Evolutionary conservation across 2,113 vertebrate species (phyloP).

Genomic region (Pseudorhombus dupliciocellatus): DNA sequence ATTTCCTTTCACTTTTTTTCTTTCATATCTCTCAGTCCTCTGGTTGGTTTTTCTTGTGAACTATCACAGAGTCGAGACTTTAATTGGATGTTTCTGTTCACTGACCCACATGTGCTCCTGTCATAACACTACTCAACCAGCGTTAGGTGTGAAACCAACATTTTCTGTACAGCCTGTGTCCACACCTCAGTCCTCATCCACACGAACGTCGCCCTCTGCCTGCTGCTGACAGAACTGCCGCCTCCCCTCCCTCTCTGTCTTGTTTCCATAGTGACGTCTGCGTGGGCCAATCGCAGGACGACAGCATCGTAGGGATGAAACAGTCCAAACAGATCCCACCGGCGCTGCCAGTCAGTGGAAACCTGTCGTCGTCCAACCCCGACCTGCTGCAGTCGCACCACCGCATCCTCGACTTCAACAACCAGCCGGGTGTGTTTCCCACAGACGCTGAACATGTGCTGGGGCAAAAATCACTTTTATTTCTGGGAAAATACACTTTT

Average conservation of each 20-base stretch:
- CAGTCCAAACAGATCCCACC: conserved; percentile 95
- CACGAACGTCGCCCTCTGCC: conserved; percentile 59
- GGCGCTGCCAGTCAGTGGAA: conserved; percentile 92
- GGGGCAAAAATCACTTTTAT: neutral
- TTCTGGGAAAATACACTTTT: too few relatives aligned
- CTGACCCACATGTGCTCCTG: neutral
- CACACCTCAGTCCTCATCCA: neutral
- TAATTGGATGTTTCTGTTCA: neutral
- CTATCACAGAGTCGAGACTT: neutral
- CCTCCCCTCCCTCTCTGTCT: conserved; percentile 28
- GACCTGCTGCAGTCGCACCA: conserved; percentile 97
- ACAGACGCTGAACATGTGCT: too few relatives aligned
- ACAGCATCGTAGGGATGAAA: conserved; percentile 97
- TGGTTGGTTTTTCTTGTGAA: neutral
- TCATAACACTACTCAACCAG: neutral
- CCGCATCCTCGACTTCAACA: conserved; percentile 96
- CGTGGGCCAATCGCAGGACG: conserved; percentile 97
- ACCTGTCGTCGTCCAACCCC: conserved; percentile 95
- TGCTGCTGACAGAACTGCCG: conserved; percentile 43
- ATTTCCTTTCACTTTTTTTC: too few relatives aligned
- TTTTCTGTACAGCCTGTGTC: neutral
- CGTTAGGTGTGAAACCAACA: neutral
- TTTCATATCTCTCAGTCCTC: neutral
- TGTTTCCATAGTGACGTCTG: conserved; percentile 89
- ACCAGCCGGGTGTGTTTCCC: conserved; percentile 87